These are phyloP conservation scores for Lagodon rhomboides DNA, from an alignment of 2,797 vertebrate genomes.

Conservation along the genomic window DNA sequence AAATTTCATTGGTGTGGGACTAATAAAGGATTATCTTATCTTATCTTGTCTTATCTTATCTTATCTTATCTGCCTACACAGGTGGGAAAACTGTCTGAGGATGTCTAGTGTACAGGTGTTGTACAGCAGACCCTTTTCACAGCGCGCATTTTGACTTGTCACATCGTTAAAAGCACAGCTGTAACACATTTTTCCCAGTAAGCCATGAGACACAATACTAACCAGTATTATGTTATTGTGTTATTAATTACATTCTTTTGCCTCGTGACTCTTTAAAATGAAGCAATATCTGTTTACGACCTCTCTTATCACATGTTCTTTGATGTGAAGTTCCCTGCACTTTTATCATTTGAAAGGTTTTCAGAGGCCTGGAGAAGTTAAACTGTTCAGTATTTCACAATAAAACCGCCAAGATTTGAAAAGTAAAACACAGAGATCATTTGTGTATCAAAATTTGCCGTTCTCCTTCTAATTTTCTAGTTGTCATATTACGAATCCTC, in stretches of 20 bases:
- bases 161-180: background rate
- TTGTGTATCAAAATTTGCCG: background rate
- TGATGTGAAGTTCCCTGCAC: background rate
- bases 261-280: background rate
- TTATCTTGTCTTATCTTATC: too few species aligned
- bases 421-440: background rate
- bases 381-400: background rate
- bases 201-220: too few species aligned
- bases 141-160: background rate
- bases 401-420: background rate
- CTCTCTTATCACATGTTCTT: background rate
- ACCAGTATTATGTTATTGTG: too few species aligned
- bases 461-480: background rate
- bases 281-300: background rate
- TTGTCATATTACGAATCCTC: background rate
- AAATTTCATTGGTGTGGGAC: too few species aligned
- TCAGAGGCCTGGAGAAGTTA: background rate
- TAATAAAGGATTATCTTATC: too few species aligned
- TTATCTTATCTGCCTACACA: background rate
- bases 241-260: too few species aligned
- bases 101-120: slow-evolving; percentile 33
- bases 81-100: background rate
- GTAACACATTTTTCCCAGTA: too few species aligned
- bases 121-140: slow-evolving; percentile 4
- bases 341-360: background rate